phyloP scores from a whole-genome alignment of 2,888 invertebrate species.

The Drosophila mimetica region DNA sequence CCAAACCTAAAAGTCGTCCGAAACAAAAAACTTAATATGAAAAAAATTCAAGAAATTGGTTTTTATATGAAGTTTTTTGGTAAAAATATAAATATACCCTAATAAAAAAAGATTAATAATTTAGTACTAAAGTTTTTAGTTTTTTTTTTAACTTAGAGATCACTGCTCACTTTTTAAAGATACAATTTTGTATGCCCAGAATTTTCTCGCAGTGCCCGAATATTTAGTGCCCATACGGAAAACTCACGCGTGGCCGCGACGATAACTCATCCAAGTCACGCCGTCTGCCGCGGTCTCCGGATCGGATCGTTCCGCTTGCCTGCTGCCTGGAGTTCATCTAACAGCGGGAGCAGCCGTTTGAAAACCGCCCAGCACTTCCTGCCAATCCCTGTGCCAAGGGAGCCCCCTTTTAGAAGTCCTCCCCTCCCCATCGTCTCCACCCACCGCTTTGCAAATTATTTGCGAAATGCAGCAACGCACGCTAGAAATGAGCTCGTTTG shows the following conservation, averaged over 20 bases:
- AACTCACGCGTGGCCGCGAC: slow-evolving; percentile 68
- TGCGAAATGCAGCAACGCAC: slow-evolving; percentile 76
- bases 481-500: slow-evolving; percentile 78
- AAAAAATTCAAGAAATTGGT: too few relatives aligned
- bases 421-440: slow-evolving; percentile 21
- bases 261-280: slow-evolving; percentile 75
- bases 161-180: too few relatives aligned
- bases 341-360: slow-evolving; percentile 52
- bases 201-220: slow-evolving; percentile 14
- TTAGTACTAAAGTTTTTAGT: too few relatives aligned
- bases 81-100: too few relatives aligned
- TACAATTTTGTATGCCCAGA: too few relatives aligned
- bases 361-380: slow-evolving; percentile 70
- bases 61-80: too few relatives aligned
- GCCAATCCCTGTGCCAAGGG: slow-evolving; percentile 29
- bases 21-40: too few relatives aligned
- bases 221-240: slow-evolving; percentile 31
- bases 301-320: slow-evolving; percentile 68
- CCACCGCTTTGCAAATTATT: slow-evolving; percentile 69
- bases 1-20: too few relatives aligned
- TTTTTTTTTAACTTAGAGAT: too few relatives aligned
- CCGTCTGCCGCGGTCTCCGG: slow-evolving; percentile 68
- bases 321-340: slow-evolving; percentile 53
- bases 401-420: neutral
- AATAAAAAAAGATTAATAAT: too few relatives aligned